Evolutionary conservation across 1,140 invertebrate genomes (phyloP).

Genomic region (Polyergus mexicanus): DNA sequence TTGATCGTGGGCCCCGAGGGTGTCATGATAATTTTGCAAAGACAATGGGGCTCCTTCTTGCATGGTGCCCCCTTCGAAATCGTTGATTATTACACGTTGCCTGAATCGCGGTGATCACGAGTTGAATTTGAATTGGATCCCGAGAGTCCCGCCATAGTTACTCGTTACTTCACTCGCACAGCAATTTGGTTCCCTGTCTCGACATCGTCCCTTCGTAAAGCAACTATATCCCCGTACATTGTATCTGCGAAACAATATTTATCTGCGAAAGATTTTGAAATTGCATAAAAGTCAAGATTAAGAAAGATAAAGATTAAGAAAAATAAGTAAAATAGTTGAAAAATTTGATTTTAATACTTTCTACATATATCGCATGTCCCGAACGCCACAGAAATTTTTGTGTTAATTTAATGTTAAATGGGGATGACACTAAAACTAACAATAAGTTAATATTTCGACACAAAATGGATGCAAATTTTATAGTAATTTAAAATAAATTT

Average conservation of each 20-base stretch:
- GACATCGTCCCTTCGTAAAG: not conserved
- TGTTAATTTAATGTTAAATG: too few species aligned
- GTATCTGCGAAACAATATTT: not conserved
- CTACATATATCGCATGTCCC: too few species aligned
- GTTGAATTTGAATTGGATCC: conserved; percentile 66
- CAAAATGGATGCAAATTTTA: too few species aligned
- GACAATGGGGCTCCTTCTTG: conserved; percentile 65
- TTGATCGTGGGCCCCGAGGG: conserved; percentile 69
- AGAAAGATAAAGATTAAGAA: too few species aligned
- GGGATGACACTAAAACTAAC: too few species aligned
- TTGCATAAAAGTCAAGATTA: not conserved
- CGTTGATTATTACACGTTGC: conserved; percentile 67
- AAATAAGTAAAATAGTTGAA: too few species aligned
- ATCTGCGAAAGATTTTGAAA: not conserved
- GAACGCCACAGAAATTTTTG: too few species aligned
- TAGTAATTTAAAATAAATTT: too few species aligned
- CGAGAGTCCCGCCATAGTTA: conserved; percentile 8
- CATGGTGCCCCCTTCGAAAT: conserved; percentile 55
- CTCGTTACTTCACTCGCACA: conserved; percentile 22
- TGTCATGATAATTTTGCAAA: conserved; percentile 71
- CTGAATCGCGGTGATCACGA: conserved; percentile 52
- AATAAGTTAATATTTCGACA: too few species aligned
- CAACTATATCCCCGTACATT: not conserved
- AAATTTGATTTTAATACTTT: too few species aligned
- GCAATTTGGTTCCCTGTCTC: conserved; percentile 39